These are phyloP conservation scores for Elephantulus edwardii DNA, from an alignment of 2,113 vertebrate species.

Conservation along the genomic window DNA sequence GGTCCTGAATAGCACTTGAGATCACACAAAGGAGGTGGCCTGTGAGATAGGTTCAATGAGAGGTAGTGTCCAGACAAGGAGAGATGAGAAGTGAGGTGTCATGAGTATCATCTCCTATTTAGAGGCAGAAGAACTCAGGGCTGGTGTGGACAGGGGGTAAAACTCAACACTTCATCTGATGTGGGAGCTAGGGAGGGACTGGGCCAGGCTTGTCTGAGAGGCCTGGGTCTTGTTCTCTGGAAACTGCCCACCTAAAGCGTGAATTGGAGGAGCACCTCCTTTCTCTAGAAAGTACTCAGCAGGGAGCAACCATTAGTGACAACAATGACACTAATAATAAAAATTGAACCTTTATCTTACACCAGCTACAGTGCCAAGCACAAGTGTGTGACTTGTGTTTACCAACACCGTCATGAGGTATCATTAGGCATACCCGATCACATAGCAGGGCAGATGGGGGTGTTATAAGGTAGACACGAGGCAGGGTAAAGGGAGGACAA, in stretches of 20 bases:
- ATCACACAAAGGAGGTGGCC: neutral
- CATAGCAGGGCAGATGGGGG: fast-evolving
- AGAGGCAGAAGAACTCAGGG: neutral
- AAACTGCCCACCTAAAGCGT: neutral
- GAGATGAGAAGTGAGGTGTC: too few species aligned
- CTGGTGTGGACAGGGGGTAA: neutral
- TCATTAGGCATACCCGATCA: neutral
- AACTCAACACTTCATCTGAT: too few species aligned
- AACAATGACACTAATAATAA: neutral
- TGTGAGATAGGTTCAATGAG: neutral
- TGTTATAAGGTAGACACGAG: neutral
- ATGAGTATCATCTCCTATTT: neutral
- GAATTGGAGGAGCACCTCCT: neutral
- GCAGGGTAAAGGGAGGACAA: neutral
- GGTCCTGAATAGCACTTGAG: neutral
- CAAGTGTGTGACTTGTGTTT: neutral
- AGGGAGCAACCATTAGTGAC: neutral
- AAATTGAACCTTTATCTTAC: neutral
- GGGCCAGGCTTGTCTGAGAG: neutral
- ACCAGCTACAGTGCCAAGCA: neutral
- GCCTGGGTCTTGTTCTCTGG: neutral
- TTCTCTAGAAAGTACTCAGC: neutral
- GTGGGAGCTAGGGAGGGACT: fast-evolving
- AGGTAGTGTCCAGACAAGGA: neutral
- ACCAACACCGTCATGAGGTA: neutral